These are phyloP conservation scores for Petrocephalus schoutedeni DNA, from an alignment of 2,797 vertebrate species.

Conservation along the genomic window DNA sequence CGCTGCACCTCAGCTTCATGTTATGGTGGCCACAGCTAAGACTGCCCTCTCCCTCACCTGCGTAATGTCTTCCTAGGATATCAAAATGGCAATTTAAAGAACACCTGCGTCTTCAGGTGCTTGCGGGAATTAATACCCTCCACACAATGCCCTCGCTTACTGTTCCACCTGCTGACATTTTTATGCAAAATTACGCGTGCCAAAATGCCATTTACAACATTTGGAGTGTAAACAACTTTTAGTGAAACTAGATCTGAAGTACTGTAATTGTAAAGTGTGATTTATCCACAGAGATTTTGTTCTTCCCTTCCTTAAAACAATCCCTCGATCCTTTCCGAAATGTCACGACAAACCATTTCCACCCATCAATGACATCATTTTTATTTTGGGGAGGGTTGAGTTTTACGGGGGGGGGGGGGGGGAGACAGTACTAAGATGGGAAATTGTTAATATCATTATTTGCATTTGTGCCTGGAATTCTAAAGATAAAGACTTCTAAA, in stretches of 20 bases:
- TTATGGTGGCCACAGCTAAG: not conserved
- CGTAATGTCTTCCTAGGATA: not conserved
- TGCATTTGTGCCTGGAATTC: not conserved
- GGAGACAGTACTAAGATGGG: not conserved
- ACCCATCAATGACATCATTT: not conserved
- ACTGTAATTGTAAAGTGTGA: not conserved
- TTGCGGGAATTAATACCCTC: not conserved
- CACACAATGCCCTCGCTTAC: not conserved
- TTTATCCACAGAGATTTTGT: not conserved
- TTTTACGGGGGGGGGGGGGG: not conserved
- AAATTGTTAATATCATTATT: not conserved
- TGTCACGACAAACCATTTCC: not conserved
- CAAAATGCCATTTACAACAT: not conserved
- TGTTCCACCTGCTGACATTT: not conserved
- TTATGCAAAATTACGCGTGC: not conserved
- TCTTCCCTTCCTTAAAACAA: not conserved
- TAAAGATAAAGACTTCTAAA: not conserved
- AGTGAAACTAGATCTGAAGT: not conserved
- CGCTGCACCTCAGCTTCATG: not conserved
- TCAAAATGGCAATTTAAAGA: conserved; percentile 13
- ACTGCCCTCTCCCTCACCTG: not conserved
- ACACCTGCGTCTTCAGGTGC: conserved; percentile 1
- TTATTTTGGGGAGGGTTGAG: not conserved
- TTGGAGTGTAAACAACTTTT: not conserved
- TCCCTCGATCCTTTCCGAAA: not conserved